These are phyloP conservation scores for Prionace glauca DNA, from an alignment of 2,797 vertebrate genomes.

Conservation along the genomic window DNA sequence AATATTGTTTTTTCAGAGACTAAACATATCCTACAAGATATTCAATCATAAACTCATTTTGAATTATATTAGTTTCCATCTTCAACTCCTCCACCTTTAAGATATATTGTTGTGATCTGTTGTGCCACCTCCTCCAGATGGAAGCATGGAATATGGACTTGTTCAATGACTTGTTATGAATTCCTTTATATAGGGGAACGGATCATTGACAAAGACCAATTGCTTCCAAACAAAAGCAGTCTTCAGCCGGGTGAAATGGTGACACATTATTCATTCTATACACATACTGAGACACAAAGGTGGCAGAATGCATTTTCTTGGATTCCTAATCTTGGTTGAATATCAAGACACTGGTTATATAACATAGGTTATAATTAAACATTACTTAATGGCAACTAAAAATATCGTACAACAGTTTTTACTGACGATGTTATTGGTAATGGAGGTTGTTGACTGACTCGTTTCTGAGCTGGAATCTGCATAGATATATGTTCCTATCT, in stretches of 20 bases:
- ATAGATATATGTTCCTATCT: background rate
- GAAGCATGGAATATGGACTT: background rate
- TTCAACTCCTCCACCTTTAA: background rate
- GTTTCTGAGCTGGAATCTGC: background rate
- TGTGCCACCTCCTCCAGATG: background rate
- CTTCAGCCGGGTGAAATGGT: background rate
- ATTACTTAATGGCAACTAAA: background rate
- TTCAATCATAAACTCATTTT: background rate
- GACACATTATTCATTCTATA: background rate
- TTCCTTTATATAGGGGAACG: background rate
- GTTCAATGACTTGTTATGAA: background rate
- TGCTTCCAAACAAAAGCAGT: background rate
- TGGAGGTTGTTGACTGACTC: background rate
- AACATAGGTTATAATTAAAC: background rate
- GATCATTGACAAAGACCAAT: background rate
- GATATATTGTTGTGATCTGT: background rate
- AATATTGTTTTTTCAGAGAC: background rate
- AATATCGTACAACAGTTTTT: background rate
- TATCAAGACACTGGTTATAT: background rate
- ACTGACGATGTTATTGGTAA: background rate
- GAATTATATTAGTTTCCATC: constrained; percentile 7
- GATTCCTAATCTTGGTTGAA: background rate
- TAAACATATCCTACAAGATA: background rate
- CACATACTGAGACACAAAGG: background rate
- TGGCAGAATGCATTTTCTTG: background rate